Evolutionary conservation across 2,797 vertebrate genomes (phyloP), one percentile per base, ranked within the genome.

Genomic region (Paramormyrops hopkinsi): DNA sequence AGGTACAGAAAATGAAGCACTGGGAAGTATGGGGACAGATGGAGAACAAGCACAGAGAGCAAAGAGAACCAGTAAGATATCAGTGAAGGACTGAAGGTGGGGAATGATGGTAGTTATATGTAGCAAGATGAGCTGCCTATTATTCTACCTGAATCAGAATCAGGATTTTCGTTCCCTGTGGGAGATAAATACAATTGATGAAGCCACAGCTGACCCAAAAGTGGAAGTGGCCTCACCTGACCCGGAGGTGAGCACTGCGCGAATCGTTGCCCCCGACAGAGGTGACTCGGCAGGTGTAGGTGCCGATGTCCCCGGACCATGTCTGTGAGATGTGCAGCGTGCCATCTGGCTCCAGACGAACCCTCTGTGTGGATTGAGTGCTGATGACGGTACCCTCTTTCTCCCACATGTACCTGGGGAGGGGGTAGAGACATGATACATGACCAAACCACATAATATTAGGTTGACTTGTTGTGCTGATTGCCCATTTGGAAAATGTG

Each of bases 291-390:
- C 98, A 99, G 46, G 97, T 98, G 95, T 99, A 99, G 0, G 96
- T 98, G 91, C 98, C 98, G 0, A 99, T 99, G 95, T 99, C 98
- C 0, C 98, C 98, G 0, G 98, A 99, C 98, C 98, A 99, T 0
- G 98, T 99, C 91, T 99, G 98, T 19, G 97, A 97, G 94, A 99
- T 98, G 94, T 99, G 97, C 88, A 99, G 95, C 7, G 98, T 97
- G 88, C 98, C 98, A 0, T 93, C 94, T 0, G 92, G 91, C 0
- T 98, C 97, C 93, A 98, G 92, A 0, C 95, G 96, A 93, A 99
- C 92, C 82, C 98, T 96, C 0, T 97, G 97, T 48, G 95, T 91
- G 0, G 94, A 95, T 88, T 96, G 97, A 0, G 94, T 85, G 4
- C 96, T 95, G 91, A 99, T 93, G 0, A 92, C 48, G 0, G 91